Percentiles rank a stretch among this genome's conserved stretches.
phyloP scores from a whole-genome alignment of 2,888 invertebrate genomes.

The Flexamia atlantica region DNA sequence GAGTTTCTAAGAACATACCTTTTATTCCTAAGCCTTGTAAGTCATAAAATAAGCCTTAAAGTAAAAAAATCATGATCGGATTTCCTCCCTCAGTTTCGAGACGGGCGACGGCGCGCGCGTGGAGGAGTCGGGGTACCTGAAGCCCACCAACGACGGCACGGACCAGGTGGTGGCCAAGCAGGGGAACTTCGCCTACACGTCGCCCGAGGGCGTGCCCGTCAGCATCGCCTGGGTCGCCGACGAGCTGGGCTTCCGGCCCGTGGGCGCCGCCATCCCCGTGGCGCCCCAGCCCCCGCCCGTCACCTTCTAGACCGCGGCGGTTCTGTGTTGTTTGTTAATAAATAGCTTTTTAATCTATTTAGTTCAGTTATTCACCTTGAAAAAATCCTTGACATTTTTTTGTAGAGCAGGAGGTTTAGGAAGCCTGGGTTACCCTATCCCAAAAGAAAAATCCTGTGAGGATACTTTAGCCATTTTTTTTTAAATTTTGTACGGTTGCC shows the following conservation, averaged over 20 bases:
- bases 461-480: no score
- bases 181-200: slow-evolving; percentile 85
- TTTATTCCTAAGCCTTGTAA: no score
- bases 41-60: no score
- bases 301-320: neutral
- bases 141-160: slow-evolving; percentile 59
- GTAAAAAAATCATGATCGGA: no score
- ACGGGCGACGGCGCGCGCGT: slow-evolving; percentile 61
- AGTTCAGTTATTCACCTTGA: no score
- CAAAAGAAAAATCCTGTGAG: no score
- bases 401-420: no score
- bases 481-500: no score
- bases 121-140: slow-evolving; percentile 61
- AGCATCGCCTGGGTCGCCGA: slow-evolving; percentile 80
- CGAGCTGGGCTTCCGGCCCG: slow-evolving; percentile 83
- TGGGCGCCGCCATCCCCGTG: slow-evolving; percentile 74
- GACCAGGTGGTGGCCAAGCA: slow-evolving; percentile 75
- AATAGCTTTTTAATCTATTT: neutral
- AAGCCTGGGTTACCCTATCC: no score
- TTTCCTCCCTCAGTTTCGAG: slow-evolving; percentile 53
- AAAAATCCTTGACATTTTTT: no score
- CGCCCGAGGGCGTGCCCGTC: slow-evolving; percentile 80
- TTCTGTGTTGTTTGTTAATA: neutral
- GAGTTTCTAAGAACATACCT: no score
- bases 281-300: neutral